phyloP scores from a whole-genome alignment of 2,797 vertebrate species.

The Premnoplex brunnescens region DNA sequence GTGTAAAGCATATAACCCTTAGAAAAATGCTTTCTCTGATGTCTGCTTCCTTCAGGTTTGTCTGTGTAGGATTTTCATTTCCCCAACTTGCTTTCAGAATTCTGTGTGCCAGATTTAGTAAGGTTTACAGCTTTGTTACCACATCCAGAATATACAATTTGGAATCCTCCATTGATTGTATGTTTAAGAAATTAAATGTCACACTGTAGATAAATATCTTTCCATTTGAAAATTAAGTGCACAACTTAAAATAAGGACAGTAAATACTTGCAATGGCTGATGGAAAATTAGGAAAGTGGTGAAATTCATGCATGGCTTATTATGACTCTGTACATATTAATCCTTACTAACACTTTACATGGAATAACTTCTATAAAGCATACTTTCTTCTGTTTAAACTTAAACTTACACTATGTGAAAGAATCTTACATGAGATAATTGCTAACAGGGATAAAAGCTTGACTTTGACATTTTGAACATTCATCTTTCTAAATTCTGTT shows the following conservation, averaged over 20 bases:
- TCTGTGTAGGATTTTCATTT: not conserved
- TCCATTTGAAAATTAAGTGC: not conserved
- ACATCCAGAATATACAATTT: not conserved
- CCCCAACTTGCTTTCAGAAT: not conserved
- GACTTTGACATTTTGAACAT: constrained; percentile 39
- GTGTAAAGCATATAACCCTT: not conserved
- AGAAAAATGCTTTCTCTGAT: not conserved
- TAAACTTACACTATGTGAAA: not conserved
- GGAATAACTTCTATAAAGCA: not conserved
- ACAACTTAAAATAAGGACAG: not conserved
- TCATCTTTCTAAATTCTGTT: constrained; percentile 6
- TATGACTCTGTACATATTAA: not conserved
- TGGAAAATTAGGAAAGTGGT: not conserved
- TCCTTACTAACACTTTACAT: not conserved
- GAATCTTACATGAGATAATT: constrained; percentile 11
- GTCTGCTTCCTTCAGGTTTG: not conserved
- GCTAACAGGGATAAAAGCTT: constrained; percentile 11
- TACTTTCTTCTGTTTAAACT: not conserved
- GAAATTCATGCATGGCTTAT: not conserved
- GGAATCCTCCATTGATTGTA: not conserved
- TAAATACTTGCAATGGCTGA: constrained; percentile 8
- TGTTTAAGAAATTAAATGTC: constrained; percentile 30
- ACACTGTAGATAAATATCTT: not conserved
- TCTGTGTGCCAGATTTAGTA: not conserved
- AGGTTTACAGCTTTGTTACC: constrained; percentile 15